Conservation (phyloP, 2,888 invertebrate species). For the Hoplodrina ambigua region DNA sequence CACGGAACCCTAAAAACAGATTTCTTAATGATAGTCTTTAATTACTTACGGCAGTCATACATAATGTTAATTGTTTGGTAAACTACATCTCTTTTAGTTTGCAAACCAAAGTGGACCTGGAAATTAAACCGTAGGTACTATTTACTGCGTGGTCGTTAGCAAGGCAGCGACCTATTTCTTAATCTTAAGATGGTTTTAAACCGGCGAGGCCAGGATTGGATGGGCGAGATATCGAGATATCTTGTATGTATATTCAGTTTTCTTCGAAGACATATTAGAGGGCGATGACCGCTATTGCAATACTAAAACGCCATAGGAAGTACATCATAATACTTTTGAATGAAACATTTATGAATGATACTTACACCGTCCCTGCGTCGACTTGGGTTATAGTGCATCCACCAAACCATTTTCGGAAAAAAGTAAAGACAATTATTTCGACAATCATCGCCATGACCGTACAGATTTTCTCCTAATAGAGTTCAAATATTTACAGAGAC, state of each 20-base stretch:
- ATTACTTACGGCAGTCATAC: slow-evolving; percentile 61
- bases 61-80: slow-evolving; percentile 56
- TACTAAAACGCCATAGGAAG: too few relatives aligned
- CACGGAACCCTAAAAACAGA: neutral
- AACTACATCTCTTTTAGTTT: slow-evolving; percentile 36
- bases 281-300: too few relatives aligned
- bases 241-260: too few relatives aligned
- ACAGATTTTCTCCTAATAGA: slow-evolving; percentile 22
- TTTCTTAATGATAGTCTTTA: neutral
- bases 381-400: slow-evolving; percentile 32
- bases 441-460: slow-evolving; percentile 37
- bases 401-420: slow-evolving; percentile 61
- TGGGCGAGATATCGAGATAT: too few relatives aligned
- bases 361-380: slow-evolving; percentile 41
- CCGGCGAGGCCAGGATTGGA: too few relatives aligned
- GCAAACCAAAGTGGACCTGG: slow-evolving; percentile 45
- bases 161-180: slow-evolving; percentile 9
- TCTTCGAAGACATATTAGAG: too few relatives aligned
- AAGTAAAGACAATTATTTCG: neutral
- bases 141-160: slow-evolving; percentile 33
- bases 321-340: neutral
- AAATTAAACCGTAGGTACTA: slow-evolving; percentile 31
- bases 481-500: neutral
- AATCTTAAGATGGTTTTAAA: neutral
- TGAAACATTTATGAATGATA: neutral